Conservation (phyloP, 1,140 invertebrate species). For the Drosophila miranda region DNA sequence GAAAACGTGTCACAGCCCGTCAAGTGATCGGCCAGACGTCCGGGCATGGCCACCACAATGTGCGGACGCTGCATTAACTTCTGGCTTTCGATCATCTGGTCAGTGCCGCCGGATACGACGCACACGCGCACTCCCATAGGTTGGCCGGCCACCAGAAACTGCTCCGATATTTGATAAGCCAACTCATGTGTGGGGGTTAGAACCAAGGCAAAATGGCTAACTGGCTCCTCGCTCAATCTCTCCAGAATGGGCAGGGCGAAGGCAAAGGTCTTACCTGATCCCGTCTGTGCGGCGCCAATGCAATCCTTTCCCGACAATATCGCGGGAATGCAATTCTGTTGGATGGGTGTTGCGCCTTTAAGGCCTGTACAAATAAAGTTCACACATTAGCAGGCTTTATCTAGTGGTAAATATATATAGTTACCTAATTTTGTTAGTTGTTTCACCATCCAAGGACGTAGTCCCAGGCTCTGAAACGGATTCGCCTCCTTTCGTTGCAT, state of each 20-base stretch:
- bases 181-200: constrained; percentile 98
- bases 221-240: constrained; percentile 94
- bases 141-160: constrained; percentile 94
- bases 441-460: constrained; percentile 75
- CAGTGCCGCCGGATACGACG: constrained; percentile 95
- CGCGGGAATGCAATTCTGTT: constrained; percentile 90
- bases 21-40: constrained; percentile 93
- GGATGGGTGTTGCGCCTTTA: constrained; percentile 92
- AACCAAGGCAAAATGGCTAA: constrained; percentile 97
- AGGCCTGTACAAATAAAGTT: constrained; percentile 84
- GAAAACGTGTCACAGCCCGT: constrained; percentile 92
- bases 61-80: constrained; percentile 94
- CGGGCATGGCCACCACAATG: constrained; percentile 97
- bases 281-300: constrained; percentile 98
- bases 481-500: constrained; percentile 66
- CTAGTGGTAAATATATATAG: background rate
- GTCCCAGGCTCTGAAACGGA: constrained; percentile 67
- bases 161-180: constrained; percentile 95
- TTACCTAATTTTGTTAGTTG: constrained; percentile 75
- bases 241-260: constrained; percentile 98
- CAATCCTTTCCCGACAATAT: constrained; percentile 93
- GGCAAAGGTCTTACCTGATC: constrained; percentile 98
- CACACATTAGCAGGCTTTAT: background rate
- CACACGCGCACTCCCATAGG: constrained; percentile 91
- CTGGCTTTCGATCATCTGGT: constrained; percentile 94